Percentiles rank a stretch among this genome's conserved stretches.
These are phyloP conservation scores for Troides oblongomaculatus DNA, from an alignment of 2,888 invertebrate genomes.

Conservation along the genomic window DNA sequence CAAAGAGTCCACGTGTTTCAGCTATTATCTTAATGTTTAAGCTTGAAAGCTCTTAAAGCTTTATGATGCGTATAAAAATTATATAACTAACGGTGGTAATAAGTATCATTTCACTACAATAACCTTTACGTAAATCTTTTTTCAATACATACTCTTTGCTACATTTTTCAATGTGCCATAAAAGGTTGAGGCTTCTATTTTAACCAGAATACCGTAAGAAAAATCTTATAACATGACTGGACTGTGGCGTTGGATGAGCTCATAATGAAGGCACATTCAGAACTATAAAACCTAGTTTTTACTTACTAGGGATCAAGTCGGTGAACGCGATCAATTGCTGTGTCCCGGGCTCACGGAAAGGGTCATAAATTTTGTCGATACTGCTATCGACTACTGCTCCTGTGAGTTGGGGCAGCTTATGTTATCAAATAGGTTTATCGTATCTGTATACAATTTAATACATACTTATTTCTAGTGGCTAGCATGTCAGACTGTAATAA, in stretches of 20 bases:
- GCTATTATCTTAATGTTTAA: no score
- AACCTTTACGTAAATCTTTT: no score
- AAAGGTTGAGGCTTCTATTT: not conserved
- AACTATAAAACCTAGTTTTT: constrained; percentile 2
- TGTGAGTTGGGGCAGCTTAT: constrained; percentile 16
- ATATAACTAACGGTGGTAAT: no score
- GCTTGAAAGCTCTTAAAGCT: no score
- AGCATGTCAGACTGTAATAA: not conserved
- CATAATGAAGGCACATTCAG: not conserved
- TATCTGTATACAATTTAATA: constrained; percentile 5
- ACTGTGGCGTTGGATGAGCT: not conserved
- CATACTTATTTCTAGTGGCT: not conserved
- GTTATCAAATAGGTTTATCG: constrained; percentile 9
- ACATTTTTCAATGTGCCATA: not conserved
- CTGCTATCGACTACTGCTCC: constrained; percentile 22
- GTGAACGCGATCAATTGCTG: constrained; percentile 26
- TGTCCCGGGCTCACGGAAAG: constrained; percentile 16
- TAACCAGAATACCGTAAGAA: not conserved
- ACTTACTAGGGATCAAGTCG: constrained; percentile 18
- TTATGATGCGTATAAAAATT: no score
- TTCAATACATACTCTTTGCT: not conserved
- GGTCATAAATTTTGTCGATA: constrained; percentile 27
- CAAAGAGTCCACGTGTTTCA: no score
- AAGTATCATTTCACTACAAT: no score
- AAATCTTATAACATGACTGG: not conserved